A percentile compares a stretch with the other conserved stretches of the same genome.
These are phyloP conservation scores for Scaptomyza flava DNA, from an alignment of 2,888 invertebrate species.

Conservation along the genomic window DNA sequence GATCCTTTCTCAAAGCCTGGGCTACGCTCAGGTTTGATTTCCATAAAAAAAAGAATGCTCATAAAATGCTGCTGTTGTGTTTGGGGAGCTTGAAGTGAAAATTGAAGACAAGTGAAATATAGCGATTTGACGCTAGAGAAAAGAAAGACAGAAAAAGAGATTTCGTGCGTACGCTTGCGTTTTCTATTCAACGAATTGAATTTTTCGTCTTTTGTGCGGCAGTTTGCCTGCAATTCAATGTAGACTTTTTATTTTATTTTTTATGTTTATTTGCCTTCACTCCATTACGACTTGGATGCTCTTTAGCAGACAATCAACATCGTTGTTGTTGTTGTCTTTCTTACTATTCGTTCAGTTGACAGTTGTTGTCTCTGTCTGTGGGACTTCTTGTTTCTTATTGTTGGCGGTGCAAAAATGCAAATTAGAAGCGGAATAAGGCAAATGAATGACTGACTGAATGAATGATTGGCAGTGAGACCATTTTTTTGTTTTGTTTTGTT, in stretches of 20 bases:
- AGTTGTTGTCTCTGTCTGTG: conserved; percentile 14
- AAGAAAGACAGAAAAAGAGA: neutral
- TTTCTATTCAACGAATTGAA: conserved; percentile 50
- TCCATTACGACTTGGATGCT: conserved; percentile 78
- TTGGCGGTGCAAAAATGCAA: conserved; percentile 74
- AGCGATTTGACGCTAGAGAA: conserved; percentile 77
- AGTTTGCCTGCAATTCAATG: conserved; percentile 68
- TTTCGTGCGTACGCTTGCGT: conserved; percentile 76
- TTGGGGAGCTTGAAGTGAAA: conserved; percentile 29
- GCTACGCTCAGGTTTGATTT: conserved; percentile 11
- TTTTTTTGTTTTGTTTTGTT: conserved; percentile 21
- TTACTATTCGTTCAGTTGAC: conserved; percentile 4
- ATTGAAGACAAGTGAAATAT: conserved; percentile 81
- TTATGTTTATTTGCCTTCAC: conserved; percentile 79
- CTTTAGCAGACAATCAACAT: conserved; percentile 80
- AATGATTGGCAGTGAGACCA: conserved; percentile 45
- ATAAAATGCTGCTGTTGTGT: neutral
- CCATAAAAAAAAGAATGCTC: conserved; percentile 17
- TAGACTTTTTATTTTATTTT: conserved; percentile 55
- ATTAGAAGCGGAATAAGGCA: conserved; percentile 61
- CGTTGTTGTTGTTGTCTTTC: conserved; percentile 35
- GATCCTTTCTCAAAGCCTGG: neutral
- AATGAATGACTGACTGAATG: conserved; percentile 41
- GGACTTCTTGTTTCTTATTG: conserved; percentile 1
- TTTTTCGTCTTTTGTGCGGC: conserved; percentile 63